A percentile compares a stretch with the other conserved stretches of the same genome.
phyloP scores from a whole-genome alignment of 2,113 vertebrate genomes.

The Eudorcas thomsonii region DNA sequence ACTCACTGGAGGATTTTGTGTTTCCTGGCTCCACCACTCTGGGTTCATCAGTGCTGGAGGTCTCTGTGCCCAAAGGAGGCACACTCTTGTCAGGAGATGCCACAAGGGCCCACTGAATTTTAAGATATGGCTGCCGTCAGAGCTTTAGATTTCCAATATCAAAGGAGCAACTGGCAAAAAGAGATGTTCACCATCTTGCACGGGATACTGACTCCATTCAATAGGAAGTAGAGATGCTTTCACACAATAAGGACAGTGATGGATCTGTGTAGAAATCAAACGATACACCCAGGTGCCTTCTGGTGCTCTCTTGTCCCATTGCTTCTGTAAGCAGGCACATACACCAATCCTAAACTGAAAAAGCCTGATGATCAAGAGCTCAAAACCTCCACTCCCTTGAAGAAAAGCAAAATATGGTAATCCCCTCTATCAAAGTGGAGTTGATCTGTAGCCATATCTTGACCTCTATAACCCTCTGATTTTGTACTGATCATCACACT shows the following conservation, averaged over 20 bases:
- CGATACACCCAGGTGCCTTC: not conserved
- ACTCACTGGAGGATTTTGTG: not conserved
- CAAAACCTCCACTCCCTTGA: not conserved
- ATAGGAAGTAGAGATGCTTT: not conserved
- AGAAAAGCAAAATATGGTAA: not conserved
- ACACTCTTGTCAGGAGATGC: not conserved
- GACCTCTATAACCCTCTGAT: not conserved
- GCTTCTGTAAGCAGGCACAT: not conserved
- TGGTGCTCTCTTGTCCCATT: not conserved
- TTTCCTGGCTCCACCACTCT: not conserved
- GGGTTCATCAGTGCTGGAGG: not conserved
- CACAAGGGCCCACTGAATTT: not conserved
- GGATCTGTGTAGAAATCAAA: not conserved
- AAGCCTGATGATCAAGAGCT: not conserved
- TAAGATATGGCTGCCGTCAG: not conserved
- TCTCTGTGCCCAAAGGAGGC: not conserved
- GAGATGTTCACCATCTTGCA: not conserved
- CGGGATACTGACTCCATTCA: not conserved
- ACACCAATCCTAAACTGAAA: not conserved
- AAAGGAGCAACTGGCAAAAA: not conserved
- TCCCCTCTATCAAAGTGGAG: not conserved
- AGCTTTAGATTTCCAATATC: not conserved
- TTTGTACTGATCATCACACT: not conserved
- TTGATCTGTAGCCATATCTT: not conserved
- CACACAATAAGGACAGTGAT: not conserved